phyloP scores from a whole-genome alignment of 2,113 vertebrate species.

The Hemiscyllium ocellatum region DNA sequence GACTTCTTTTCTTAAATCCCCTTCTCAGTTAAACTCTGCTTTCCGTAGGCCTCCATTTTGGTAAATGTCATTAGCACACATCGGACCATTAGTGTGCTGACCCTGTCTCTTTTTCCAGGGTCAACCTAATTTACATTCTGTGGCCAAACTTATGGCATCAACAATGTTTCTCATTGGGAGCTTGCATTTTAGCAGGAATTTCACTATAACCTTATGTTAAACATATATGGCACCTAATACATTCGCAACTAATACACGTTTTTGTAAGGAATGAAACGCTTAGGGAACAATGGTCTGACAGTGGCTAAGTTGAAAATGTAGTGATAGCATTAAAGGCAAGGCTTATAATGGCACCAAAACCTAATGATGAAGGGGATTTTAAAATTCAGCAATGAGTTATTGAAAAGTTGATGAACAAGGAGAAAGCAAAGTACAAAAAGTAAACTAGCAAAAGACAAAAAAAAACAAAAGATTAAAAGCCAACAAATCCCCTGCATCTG shows the following conservation, averaged over 20 bases:
- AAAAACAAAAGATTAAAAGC: not conserved
- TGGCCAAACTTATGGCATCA: not conserved
- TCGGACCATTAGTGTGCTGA: not conserved
- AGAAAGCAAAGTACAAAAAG: not conserved
- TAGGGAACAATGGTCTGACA: not conserved
- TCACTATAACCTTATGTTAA: not conserved
- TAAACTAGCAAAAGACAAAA: not conserved
- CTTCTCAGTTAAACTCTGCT: not conserved
- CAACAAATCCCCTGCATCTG: not conserved
- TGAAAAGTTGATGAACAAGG: not conserved
- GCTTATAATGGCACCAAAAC: not conserved
- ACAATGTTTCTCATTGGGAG: not conserved
- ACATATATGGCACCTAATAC: not conserved
- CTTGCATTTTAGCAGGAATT: not conserved
- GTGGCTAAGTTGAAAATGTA: not conserved
- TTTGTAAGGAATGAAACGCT: not conserved
- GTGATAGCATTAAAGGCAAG: not conserved
- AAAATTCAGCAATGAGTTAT: not conserved
- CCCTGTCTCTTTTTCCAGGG: not conserved
- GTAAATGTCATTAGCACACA: not conserved
- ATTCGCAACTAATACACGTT: not conserved
- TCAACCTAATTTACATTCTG: constrained; percentile 3
- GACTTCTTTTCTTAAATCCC: not conserved
- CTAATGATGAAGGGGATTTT: not conserved
- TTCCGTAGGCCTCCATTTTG: not conserved